A percentile compares a stretch with the other conserved stretches of the same genome.
Evolutionary conservation across 2,888 invertebrate species (phyloP).

Genomic region (Catocala fraxini): DNA sequence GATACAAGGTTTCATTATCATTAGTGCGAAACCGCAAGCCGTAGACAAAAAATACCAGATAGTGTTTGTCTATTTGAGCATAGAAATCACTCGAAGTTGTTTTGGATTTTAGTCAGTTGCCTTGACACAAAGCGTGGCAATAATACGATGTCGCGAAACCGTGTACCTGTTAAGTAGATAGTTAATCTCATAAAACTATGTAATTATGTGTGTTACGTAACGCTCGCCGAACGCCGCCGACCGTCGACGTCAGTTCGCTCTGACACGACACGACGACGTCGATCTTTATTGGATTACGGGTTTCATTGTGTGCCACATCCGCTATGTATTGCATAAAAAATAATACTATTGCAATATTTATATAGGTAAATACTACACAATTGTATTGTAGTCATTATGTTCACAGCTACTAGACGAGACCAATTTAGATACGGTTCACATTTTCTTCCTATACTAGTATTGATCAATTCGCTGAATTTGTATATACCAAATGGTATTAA

Average conservation of each 20-base stretch:
- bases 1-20: slow-evolving; percentile 30
- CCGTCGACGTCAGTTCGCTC: slow-evolving; percentile 26
- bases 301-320: slow-evolving; percentile 54
- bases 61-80: slow-evolving; percentile 29
- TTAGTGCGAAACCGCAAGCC: slow-evolving; percentile 19
- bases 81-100: slow-evolving; percentile 23
- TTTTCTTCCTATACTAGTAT: background rate
- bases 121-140: slow-evolving; percentile 38
- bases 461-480: background rate
- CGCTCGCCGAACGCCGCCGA: slow-evolving; percentile 14
- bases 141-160: slow-evolving; percentile 26
- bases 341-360: slow-evolving; percentile 36
- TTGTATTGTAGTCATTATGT: background rate
- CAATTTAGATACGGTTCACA: background rate
- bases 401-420: background rate
- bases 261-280: slow-evolving; percentile 31
- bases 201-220: slow-evolving; percentile 59
- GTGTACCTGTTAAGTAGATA: slow-evolving; percentile 42
- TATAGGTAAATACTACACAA: background rate
- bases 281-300: slow-evolving; percentile 66
- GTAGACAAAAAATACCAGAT: slow-evolving; percentile 8
- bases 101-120: slow-evolving; percentile 28
- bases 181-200: slow-evolving; percentile 60
- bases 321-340: slow-evolving; percentile 46
- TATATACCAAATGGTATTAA: too few relatives aligned